Evolutionary conservation across 2,797 vertebrate genomes (phyloP), one percentile per base, ranked within the genome.

Genomic region (Chanos chanos): DNA sequence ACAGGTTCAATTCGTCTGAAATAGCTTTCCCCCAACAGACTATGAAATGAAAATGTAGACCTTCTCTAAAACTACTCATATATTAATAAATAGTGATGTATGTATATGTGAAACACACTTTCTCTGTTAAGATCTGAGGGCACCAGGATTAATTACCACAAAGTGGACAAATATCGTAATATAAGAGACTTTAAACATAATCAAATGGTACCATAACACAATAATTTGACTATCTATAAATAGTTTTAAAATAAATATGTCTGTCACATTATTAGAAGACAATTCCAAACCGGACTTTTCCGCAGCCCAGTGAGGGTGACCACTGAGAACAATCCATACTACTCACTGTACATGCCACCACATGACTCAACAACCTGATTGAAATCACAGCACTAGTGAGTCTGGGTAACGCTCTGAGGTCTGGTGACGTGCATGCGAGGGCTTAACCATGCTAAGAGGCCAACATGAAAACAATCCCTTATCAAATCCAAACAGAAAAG

Each of bases 211-310:
- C 77, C 71, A 75, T 70, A 68, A 81, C 61, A 77, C 76, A 59
- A 64, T 73, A 65, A 39, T 79, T 80, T 52, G 31, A 56, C 62
- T 41, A 69, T 83, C 77, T 84, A 86, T 88, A 89, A 86, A 91
- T 90, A 89, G 72, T 60, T 83, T 84, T 79, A 66, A 89, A 89
- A 90, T 90, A 90, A 90, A 90, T 89, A 89, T 73, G 78, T 73
- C 74, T 81, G 76, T 87, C 87, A 89, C 85, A 88, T 89, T 87
- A 76, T 86, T 72, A 79, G 61, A 57, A 64, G 76, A 80, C 78
- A 77, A 78, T 81, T 53, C 66, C 54, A n/a, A n/a, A n/a, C n/a
- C n/a, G n/a, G 24, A 0, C 5, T 15, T 52, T 22, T 28, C 19
- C 52, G 3, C 39, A 8, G 21, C 34, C 18, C 19, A 55, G 21